These are phyloP conservation scores for Sphenodon punctatus DNA, from an alignment of 2,797 vertebrate genomes.

Conservation along the genomic window DNA sequence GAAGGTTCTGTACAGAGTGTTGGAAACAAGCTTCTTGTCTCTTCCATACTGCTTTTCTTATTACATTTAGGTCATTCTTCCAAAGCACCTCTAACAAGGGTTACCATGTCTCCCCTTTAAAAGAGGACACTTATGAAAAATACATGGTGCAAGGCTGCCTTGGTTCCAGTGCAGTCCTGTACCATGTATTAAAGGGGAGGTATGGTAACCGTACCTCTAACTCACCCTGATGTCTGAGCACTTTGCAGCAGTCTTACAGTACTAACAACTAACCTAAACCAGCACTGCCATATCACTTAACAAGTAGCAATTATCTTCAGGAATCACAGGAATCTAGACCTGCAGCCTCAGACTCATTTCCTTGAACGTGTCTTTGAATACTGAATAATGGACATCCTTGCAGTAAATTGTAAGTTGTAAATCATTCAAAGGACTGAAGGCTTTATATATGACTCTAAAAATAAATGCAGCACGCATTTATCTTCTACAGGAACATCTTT, in stretches of 20 bases:
- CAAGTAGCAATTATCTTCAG: constrained; percentile 30
- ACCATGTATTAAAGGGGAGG: no score
- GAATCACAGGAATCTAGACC: constrained; percentile 43
- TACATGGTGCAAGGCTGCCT: no score
- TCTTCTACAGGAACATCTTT: not conserved
- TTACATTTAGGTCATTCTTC: not conserved
- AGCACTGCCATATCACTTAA: not conserved
- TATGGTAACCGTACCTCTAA: no score
- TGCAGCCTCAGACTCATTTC: constrained; percentile 27
- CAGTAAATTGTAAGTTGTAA: not conserved
- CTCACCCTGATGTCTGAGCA: not conserved
- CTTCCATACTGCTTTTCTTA: not conserved
- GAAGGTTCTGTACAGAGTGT: not conserved
- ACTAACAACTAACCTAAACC: constrained; percentile 7
- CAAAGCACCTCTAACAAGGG: no score
- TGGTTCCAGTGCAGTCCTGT: no score
- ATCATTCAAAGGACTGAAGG: not conserved
- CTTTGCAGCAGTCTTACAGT: not conserved
- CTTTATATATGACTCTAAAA: not conserved
- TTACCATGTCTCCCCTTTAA: no score
- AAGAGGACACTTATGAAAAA: no score
- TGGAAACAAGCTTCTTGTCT: not conserved
- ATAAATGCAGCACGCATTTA: not conserved
- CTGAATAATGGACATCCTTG: not conserved
- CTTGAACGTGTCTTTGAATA: constrained; percentile 7